These are phyloP conservation scores for Porites divaricata DNA, from an alignment of 92 coral and sea anemone species.

Conservation along the genomic window DNA sequence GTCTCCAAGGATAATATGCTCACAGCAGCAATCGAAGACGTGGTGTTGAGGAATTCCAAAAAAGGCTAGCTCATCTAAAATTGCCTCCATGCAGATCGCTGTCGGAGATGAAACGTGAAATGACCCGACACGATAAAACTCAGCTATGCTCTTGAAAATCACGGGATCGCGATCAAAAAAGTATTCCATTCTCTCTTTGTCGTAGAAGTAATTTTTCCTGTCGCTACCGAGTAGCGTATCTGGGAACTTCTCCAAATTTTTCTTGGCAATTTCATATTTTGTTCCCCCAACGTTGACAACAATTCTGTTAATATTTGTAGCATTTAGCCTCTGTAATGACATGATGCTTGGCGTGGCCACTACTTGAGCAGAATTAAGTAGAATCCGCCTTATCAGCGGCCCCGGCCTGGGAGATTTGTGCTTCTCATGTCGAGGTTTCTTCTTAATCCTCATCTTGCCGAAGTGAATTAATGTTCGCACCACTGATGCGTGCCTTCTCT, in stretches of 20 bases:
- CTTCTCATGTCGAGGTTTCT: conserved; percentile 7
- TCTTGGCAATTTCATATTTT: conserved; percentile 79
- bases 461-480: conserved; percentile 25
- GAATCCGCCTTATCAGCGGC: conserved; percentile 26
- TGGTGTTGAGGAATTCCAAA: conserved; percentile 79
- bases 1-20: conserved; percentile 68
- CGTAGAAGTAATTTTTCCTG: conserved; percentile 70
- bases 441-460: conserved; percentile 19
- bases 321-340: conserved; percentile 22
- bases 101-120: conserved; percentile 73
- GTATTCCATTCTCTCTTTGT: conserved; percentile 76
- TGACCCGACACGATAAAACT: conserved; percentile 86
- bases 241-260: conserved; percentile 78
- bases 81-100: conserved; percentile 82
- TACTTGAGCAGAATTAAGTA: conserved; percentile 33
- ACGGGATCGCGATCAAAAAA: conserved; percentile 94
- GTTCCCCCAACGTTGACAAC: conserved; percentile 89
- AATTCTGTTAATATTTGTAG: conserved; percentile 37
- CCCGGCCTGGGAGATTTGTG: conserved; percentile 2
- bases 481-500: neutral
- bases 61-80: conserved; percentile 76
- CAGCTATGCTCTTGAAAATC: conserved; percentile 80
- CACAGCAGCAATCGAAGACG: conserved; percentile 85
- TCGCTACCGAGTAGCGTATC: conserved; percentile 90
- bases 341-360: conserved; percentile 16